Evolutionary conservation across 2,888 invertebrate genomes (phyloP).

Genomic region (Diplolepis rosae): DNA sequence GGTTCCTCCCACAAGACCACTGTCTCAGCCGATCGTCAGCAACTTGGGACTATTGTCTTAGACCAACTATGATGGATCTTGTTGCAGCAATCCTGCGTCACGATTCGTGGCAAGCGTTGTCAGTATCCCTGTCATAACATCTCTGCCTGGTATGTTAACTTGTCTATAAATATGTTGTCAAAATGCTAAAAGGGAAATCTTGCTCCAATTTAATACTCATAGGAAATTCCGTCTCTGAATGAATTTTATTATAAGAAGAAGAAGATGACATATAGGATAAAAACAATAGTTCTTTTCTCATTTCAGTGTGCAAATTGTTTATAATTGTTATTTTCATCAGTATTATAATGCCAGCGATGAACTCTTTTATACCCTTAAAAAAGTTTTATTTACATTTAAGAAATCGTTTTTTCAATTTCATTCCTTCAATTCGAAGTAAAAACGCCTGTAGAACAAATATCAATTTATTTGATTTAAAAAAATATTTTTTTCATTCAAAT

Average conservation of each 20-base stretch:
- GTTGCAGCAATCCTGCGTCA: constrained; percentile 59
- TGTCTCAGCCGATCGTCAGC: constrained; percentile 49
- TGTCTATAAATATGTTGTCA: constrained; percentile 14
- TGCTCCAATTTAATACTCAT: background rate
- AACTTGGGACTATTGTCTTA: constrained; percentile 61
- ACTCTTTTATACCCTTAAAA: too few relatives aligned
- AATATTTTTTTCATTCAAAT: too few relatives aligned
- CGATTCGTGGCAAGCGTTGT: constrained; percentile 41
- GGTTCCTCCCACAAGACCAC: constrained; percentile 70
- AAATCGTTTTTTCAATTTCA: background rate
- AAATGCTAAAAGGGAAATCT: background rate
- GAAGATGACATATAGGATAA: too few relatives aligned
- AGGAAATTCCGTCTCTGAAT: background rate
- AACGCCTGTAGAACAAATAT: too few relatives aligned
- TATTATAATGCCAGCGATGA: too few relatives aligned
- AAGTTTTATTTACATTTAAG: background rate
- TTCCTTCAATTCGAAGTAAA: too few relatives aligned
- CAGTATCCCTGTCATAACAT: constrained; percentile 19
- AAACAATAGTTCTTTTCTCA: too few relatives aligned
- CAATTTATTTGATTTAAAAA: too few relatives aligned
- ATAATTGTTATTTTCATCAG: too few relatives aligned
- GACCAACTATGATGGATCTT: constrained; percentile 45
- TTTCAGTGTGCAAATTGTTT: too few relatives aligned
- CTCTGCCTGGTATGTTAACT: constrained; percentile 11
- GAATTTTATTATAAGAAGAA: background rate